Evolutionary conservation across 2,888 invertebrate genomes (phyloP), one percentile per base, ranked within the genome.

Genomic region (Sarcophaga carnaria): DNA sequence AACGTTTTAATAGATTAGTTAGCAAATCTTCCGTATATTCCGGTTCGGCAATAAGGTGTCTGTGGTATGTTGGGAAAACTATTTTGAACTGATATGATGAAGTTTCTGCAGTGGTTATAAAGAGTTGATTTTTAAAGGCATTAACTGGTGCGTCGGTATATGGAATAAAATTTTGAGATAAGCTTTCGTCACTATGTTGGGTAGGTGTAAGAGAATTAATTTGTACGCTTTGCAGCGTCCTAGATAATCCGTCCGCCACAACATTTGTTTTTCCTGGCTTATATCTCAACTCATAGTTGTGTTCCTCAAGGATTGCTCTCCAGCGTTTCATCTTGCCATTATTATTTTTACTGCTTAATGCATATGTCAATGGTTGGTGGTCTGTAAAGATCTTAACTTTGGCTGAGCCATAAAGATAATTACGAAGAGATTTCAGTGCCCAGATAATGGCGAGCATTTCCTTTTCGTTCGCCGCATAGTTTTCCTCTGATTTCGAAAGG

Each of bases 211-310:
- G 22, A 20, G 62, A 74, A 45, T 74, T 63, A 45, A 74, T 47
- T 47, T 20, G 22, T 67, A 60, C 47, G 37, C 27, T 4, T 60
- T 22, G 60, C 1, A 47, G 78, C 22, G 14, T 17, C 60, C 78
- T 60, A 25, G 59, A 59, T 10, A 79, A 45, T 5, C 70, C 62
- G 25, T 63, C 79, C 2, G 71, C 87, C 4, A 92, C 88, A 12
- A 89, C 88, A 85, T 93, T 92, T 22, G 22, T 5, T 70, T 89
- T 91, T 1, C 94, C 94, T 0, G 91, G 92, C 4, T 90, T 89
- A 84, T 94, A 94, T 37, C 89, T 85, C 1, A 94, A 8, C 64
- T 84, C 62, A 22, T 83, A 80, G 22, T 80, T 83, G 62, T 86
- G 85, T 71, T 86, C 64, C 17, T 79, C 79, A 2, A 79, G n/a